Evolutionary conservation across 2,113 vertebrate species (phyloP), one percentile per base, ranked within the genome.

Genomic region (Noturus placidus): DNA sequence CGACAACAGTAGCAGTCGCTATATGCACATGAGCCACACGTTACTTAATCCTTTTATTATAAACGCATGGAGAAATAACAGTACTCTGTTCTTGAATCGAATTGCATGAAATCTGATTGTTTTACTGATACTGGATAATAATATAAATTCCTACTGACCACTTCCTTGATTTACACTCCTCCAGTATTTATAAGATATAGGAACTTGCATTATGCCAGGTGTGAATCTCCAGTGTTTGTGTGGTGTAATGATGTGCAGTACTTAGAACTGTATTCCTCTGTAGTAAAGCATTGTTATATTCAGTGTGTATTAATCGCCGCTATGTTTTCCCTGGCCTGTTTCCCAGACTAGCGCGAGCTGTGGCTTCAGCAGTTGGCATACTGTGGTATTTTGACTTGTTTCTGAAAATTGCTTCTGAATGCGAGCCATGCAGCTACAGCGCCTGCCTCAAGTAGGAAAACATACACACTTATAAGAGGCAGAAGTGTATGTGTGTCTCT

Each of bases 391-490:
- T 87, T 76, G 86, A 87, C 89, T 87, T 54, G 59, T 86, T 87
- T 88, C 85, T 84, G 80, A 89, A 90, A 77, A 87, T 65, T 82
- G 86, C 88, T 86, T 87, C 88, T 85, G 78, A 90, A 88, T 86
- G 83, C 35, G 19, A 82, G 84, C 76, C 81, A 80, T 25, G 78
- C 82, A 87, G 77, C 77, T 59, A 76, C 54, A 82, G 79, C 59
- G 56, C 77, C 88, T 84, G 67, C 79, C 50, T 42, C 33, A 42
- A 82, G 54, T 74, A 57, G 70, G 33, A 56, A 79, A 69, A 57
- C 56, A 85, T 50, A 27, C 63, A n/a, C 63, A n/a, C 61, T 15
- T 30, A 3, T 80, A 57, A 20, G 27, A 79, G 14, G 30, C 30
- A 74, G 35, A 19, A 42, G 9, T 50, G 46, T 46, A 46, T 46